Percentiles rank a stretch among this genome's conserved stretches.
Conservation (phyloP, 2,113 vertebrate species). For the Archilochus colubris region DNA sequence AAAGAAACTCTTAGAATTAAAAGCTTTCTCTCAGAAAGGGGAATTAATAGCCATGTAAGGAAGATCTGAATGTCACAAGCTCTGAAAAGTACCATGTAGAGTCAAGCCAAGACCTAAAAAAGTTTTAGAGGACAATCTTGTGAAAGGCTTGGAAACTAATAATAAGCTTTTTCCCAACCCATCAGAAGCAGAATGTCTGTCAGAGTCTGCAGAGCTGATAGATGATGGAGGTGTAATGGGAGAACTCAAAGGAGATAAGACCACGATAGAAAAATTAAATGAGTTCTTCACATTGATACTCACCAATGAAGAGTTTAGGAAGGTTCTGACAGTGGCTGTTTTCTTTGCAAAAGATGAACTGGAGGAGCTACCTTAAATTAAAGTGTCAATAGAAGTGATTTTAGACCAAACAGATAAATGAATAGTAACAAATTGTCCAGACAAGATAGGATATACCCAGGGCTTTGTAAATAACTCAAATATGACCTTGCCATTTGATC, state of each 20-base stretch:
- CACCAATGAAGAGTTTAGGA: not conserved
- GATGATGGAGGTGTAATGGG: not conserved
- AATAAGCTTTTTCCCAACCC: not conserved
- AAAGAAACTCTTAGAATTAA: not conserved
- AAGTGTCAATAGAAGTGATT: conserved; percentile 34
- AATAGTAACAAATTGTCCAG: conserved; percentile 22
- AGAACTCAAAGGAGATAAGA: conserved; percentile 14
- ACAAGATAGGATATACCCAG: not conserved
- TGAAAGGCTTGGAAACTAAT: not conserved
- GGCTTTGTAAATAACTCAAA: conserved; percentile 6
- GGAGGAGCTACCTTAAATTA: conserved; percentile 17
- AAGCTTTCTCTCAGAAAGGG: not conserved
- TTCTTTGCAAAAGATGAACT: not conserved
- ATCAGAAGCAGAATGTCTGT: not conserved
- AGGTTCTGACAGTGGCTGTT: not conserved
- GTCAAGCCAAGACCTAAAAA: not conserved
- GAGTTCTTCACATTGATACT: conserved; percentile 4
- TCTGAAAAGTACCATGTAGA: not conserved
- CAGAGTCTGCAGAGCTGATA: not conserved
- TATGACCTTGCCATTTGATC: conserved; percentile 11
- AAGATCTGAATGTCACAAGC: not conserved
- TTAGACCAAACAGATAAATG: conserved; percentile 40
- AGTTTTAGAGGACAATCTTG: not conserved
- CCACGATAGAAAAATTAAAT: not conserved
- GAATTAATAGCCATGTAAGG: not conserved